Base-by-base conservation (phyloP, 2,797 vertebrate species). In the Gymnoscopelus braueri region DNA sequence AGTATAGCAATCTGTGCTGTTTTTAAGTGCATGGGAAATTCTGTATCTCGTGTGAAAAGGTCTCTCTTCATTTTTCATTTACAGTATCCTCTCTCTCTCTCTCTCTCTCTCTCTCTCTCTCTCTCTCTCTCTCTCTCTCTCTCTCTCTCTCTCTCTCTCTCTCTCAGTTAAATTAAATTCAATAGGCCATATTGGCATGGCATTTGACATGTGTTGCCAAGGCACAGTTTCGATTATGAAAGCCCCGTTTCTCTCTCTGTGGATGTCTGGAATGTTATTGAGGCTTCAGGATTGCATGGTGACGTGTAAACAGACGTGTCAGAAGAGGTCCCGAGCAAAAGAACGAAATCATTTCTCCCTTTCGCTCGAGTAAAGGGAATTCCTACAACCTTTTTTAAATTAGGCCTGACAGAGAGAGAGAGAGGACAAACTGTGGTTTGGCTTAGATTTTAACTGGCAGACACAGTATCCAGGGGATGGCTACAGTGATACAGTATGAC, bases 281-380 rank as follows among this genome's bases (percentile, higher is more conserved):
- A 63, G 80, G 71, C 74, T 75, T 57, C 39, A 67, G 75, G 71
- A 85, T 61, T 80, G 83, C 78, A 74, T 54, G 77, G 65, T 50
- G 72, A 82, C 80, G 82, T 78, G 80, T 87, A 83, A 91, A 89
- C 83, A 87, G 71, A 74, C 73, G 67, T 47, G 86, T 90, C 80
- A 61, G 60, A 51, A 68, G 39, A 7, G 67, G 77, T 80, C 62
- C 65, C 15, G 56, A 65, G 83, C 72, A 78, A 72, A 71, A 57
- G 63, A 55, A 39, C 35, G 3, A 72, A 77, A 77, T 74, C 19
- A 48, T 78, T 65, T 69, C 29, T 55, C 59, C 50, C 24, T 81
- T 82, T 72, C 2, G 8, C 49, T 68, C 15, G 6, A 9, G 64
- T 53, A 48, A 44, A 79, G 65, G 72, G 77, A 74, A 83, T 86